Evolutionary conservation across 2,113 vertebrate species (phyloP).

Genomic region (Halichoerus grypus): DNA sequence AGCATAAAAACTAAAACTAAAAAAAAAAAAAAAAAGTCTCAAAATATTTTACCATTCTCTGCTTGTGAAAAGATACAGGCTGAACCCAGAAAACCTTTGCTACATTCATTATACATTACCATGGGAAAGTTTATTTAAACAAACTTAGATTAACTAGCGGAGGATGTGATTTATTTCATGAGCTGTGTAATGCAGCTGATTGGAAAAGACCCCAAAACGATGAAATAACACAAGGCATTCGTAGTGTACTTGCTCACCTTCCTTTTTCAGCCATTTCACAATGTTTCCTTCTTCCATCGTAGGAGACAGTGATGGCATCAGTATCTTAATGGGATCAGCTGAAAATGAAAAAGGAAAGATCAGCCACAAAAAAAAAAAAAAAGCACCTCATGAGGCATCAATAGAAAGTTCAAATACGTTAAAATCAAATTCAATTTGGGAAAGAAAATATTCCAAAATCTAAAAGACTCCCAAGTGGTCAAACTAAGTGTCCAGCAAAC

Average conservation of each 20-base stretch:
- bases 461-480: background rate
- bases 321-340: slow-evolving; percentile 93
- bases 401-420: slow-evolving; percentile 12
- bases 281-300: slow-evolving; percentile 98
- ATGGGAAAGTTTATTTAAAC: background rate
- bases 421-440: background rate
- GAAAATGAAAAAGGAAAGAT: slow-evolving; percentile 74
- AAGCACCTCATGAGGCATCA: background rate
- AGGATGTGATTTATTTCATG: background rate
- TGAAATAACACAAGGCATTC: background rate
- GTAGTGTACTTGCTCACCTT: slow-evolving; percentile 90
- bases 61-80: background rate
- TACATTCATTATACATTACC: background rate
- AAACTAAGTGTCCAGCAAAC: slow-evolving; percentile 21
- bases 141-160: slow-evolving; percentile 18
- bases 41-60: background rate
- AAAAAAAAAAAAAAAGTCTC: background rate
- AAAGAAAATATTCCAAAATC: slow-evolving; percentile 22
- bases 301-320: slow-evolving; percentile 98
- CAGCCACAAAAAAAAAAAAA: background rate
- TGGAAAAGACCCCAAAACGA: background rate
- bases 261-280: slow-evolving; percentile 98
- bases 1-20: background rate
- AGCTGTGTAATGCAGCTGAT: background rate
- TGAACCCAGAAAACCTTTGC: slow-evolving; percentile 9